phyloP scores from a whole-genome alignment of 2,113 vertebrate genomes.

The Antechinus flavipes region DNA sequence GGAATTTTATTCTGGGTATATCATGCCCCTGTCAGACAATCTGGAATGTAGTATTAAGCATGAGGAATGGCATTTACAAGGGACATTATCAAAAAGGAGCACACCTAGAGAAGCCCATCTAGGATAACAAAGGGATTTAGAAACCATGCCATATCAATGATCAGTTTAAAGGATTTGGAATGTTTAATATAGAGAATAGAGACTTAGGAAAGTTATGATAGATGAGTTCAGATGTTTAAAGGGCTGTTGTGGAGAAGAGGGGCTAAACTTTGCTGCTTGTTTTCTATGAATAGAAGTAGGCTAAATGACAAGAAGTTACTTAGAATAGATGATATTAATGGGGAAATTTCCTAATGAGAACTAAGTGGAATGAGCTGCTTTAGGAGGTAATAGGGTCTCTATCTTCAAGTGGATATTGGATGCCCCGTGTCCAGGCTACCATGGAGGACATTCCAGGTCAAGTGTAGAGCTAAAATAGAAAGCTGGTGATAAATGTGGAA shows the following conservation, averaged over 20 bases:
- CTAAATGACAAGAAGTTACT: not conserved
- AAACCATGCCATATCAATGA: not conserved
- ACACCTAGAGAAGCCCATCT: not conserved
- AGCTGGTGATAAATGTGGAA: too few relatives aligned
- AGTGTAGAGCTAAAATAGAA: not conserved
- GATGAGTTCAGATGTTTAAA: not conserved
- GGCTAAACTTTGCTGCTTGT: not conserved
- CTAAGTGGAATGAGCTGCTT: not conserved
- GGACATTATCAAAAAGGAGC: not conserved
- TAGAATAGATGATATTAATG: not conserved
- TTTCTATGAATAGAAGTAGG: not conserved
- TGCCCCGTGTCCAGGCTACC: not conserved
- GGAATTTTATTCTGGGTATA: not conserved
- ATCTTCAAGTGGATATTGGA: not conserved
- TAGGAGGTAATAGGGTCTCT: not conserved
- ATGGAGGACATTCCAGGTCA: not conserved
- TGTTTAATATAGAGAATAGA: not conserved
- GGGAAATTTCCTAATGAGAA: not conserved
- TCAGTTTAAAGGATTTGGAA: not conserved
- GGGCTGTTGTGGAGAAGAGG: not conserved
- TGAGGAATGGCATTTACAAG: not conserved
- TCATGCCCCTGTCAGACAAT: not conserved
- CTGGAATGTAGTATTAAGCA: not conserved
- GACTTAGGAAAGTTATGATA: not conserved
- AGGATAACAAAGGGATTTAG: not conserved